Evolutionary conservation across 2,888 invertebrate genomes (phyloP).

Genomic region (Gymnocheta viridis): DNA sequence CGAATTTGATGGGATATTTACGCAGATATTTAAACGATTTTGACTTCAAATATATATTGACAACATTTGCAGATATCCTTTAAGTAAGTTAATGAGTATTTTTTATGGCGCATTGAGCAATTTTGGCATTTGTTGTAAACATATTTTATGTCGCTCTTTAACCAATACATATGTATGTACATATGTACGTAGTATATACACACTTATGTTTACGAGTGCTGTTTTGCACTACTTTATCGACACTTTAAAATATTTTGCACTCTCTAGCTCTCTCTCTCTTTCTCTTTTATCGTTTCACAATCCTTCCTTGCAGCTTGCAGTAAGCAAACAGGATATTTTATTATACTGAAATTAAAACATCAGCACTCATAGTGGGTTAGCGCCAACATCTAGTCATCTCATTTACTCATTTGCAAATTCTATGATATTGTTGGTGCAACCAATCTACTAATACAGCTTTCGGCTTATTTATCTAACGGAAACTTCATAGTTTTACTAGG

Average conservation of each 20-base stretch:
- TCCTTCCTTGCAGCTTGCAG: constrained; percentile 47
- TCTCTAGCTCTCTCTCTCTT: not conserved
- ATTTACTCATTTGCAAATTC: constrained; percentile 50
- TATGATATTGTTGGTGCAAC: constrained; percentile 15
- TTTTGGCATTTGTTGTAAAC: not conserved
- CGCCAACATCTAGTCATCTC: constrained; percentile 60
- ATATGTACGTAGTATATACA: not conserved
- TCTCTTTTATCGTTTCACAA: not conserved
- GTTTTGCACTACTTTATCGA: constrained; percentile 58
- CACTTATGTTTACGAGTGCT: constrained; percentile 4
- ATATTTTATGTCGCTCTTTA: constrained; percentile 43
- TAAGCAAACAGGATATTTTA: constrained; percentile 78
- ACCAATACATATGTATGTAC: constrained; percentile 30
- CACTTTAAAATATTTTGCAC: constrained; percentile 28
- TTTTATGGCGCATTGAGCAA: constrained; percentile 15
- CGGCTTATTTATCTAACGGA: constrained; percentile 50
- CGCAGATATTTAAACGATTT: not conserved
- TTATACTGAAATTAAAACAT: constrained; percentile 77
- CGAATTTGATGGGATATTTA: too few relatives aligned
- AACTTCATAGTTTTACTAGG: constrained; percentile 53
- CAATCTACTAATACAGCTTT: constrained; percentile 28
- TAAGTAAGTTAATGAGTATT: not conserved
- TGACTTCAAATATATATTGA: not conserved
- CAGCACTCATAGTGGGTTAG: constrained; percentile 2
- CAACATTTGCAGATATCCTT: not conserved